Conservation (phyloP, 2,113 vertebrate species). For the Arvicanthis niloticus region DNA sequence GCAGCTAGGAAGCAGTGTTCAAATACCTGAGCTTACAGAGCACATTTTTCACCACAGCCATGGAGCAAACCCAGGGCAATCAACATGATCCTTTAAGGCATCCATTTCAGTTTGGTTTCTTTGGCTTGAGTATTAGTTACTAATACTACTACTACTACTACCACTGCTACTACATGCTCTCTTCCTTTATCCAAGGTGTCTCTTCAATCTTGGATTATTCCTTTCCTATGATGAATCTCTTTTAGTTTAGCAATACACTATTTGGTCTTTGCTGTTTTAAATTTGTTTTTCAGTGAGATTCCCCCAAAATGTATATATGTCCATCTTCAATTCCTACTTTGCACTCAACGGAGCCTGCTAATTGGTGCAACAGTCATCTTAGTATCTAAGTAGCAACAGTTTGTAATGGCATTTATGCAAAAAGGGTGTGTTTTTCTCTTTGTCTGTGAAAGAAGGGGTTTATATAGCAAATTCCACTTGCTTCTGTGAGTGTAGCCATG, state of each 20-base stretch:
- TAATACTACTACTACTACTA: no score
- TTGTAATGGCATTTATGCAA: not conserved
- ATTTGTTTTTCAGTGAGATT: not conserved
- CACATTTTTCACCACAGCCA: not conserved
- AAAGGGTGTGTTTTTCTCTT: not conserved
- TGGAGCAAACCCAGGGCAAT: no score
- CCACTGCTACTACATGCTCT: not conserved
- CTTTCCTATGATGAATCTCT: not conserved
- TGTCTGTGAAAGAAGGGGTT: not conserved
- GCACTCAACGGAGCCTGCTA: not conserved
- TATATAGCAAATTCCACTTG: not conserved
- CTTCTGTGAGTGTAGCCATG: not conserved
- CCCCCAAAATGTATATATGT: no score
- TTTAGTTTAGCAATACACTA: not conserved
- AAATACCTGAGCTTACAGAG: not conserved
- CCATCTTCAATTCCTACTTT: not conserved
- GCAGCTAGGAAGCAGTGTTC: not conserved
- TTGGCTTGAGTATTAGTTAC: no score
- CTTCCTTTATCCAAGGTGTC: not conserved
- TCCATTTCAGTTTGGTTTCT: no score
- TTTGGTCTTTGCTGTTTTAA: not conserved
- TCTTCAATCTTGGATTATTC: not conserved
- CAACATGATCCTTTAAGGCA: not conserved
- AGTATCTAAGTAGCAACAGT: not conserved
- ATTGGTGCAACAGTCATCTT: not conserved